Conservation (phyloP, 2,113 vertebrate species). For the Charadrius vociferus region DNA sequence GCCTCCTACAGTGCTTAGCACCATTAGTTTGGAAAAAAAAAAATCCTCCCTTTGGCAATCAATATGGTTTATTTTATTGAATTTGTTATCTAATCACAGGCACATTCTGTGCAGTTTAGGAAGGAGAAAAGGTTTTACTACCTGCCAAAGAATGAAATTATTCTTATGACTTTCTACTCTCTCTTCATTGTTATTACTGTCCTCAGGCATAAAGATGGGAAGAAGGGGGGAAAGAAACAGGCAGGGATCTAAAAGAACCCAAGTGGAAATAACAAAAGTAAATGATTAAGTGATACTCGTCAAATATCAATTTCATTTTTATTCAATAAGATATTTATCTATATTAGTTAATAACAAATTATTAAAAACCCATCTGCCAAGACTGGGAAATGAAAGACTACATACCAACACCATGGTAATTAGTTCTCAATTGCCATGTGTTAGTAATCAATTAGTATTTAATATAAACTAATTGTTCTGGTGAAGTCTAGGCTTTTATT, state of each 20-base stretch:
- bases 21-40: background rate
- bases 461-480: conserved; percentile 3
- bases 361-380: conserved; percentile 21
- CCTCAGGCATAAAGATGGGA: background rate
- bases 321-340: background rate
- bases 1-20: background rate
- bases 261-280: background rate
- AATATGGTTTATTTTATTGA: conserved; percentile 38
- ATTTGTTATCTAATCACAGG: conserved; percentile 28
- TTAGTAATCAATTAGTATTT: conserved; percentile 31
- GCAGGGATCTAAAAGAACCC: background rate
- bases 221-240: rapidly evolving
- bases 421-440: conserved; percentile 14
- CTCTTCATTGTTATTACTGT: background rate
- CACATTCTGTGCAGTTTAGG: background rate
- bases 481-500: background rate
- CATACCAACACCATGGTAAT: background rate
- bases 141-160: conserved; percentile 2
- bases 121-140: background rate
- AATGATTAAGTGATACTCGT: background rate
- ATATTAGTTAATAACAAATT: conserved; percentile 22
- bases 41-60: background rate
- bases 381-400: background rate
- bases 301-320: background rate
- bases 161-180: background rate